phyloP scores from a whole-genome alignment of 2,888 invertebrate genomes.

The Megaustenia siamemsis region DNA sequence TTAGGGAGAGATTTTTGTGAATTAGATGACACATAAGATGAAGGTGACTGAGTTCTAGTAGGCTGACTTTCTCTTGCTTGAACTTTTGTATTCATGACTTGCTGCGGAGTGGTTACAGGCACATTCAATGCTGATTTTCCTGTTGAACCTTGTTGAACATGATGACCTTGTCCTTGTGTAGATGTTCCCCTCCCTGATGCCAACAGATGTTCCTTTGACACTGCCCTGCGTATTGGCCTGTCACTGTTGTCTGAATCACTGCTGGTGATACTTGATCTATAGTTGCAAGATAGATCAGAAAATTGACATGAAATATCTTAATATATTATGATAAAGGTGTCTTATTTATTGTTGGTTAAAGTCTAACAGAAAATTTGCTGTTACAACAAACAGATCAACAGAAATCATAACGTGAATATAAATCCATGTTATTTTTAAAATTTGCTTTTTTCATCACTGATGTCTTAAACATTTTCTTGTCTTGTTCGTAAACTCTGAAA shows the following conservation, averaged over 20 bases:
- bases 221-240: conserved; percentile 35
- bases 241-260: conserved; percentile 61
- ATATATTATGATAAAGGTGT: too few species aligned
- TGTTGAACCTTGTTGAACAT: conserved; percentile 26
- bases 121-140: conserved; percentile 25
- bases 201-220: conserved; percentile 39
- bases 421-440: too few species aligned
- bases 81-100: background rate
- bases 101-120: conserved; percentile 21
- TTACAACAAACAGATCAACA: too few species aligned
- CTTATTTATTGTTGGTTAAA: too few species aligned
- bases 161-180: background rate
- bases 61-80: background rate
- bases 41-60: background rate
- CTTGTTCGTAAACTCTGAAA: too few species aligned
- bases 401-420: too few species aligned
- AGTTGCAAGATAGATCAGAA: too few species aligned
- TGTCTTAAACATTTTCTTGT: too few species aligned
- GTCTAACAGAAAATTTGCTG: too few species aligned
- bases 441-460: too few species aligned
- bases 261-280: conserved; percentile 62
- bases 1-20: background rate
- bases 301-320: too few species aligned
- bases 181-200: conserved; percentile 9
- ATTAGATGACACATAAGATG: background rate